phyloP scores from a whole-genome alignment of 2,113 vertebrate genomes.

The Dolichallabes microphthalmus region DNA sequence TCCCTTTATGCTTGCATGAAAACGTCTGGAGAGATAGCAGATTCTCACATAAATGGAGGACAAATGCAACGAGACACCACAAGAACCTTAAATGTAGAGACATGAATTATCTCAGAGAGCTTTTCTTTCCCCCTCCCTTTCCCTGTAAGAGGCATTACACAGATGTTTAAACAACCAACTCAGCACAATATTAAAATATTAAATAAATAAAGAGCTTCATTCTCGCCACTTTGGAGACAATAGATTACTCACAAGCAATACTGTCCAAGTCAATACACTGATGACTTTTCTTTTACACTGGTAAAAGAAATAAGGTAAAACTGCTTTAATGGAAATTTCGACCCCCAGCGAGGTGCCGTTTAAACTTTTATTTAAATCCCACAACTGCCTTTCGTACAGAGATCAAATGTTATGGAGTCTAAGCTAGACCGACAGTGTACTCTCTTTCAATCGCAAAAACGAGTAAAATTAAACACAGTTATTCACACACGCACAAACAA shows the following conservation, averaged over 20 bases:
- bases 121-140: neutral
- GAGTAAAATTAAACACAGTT: neutral
- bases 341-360: too few relatives aligned
- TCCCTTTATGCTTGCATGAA: neutral
- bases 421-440: neutral
- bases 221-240: conserved; percentile 32
- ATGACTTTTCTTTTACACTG: neutral
- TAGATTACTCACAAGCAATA: conserved; percentile 5
- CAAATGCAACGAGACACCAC: neutral
- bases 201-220: conserved; percentile 68
- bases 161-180: neutral
- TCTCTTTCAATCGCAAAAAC: neutral
- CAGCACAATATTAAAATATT: conserved; percentile 49
- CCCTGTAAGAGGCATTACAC: conserved; percentile 47
- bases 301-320: neutral
- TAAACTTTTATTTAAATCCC: neutral
- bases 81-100: conserved; percentile 3
- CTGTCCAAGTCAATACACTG: conserved; percentile 28
- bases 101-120: neutral
- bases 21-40: neutral
- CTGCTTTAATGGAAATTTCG: neutral
- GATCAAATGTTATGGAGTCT: neutral
- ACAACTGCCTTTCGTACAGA: neutral
- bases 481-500: neutral
- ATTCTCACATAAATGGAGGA: neutral